Evolutionary conservation across 2,888 invertebrate species (phyloP), one percentile per base, ranked within the genome.

Genomic region (Crepidodera aurea): DNA sequence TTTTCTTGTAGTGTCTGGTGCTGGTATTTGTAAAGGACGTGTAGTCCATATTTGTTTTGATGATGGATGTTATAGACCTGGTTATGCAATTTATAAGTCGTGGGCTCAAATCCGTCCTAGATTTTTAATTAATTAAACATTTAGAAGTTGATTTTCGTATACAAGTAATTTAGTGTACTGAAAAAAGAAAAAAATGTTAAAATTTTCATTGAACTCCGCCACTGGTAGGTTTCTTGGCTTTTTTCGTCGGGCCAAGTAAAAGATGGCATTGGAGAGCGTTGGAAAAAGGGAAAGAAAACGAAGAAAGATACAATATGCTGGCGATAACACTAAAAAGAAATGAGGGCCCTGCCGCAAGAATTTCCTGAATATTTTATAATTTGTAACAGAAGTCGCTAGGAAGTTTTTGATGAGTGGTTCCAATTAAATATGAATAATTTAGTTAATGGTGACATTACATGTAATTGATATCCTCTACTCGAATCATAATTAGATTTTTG

Each of bases 361-460:
- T 73, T 74, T 74, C 72, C 65, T 79, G 79, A 79, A 80, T 80
- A 80, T 80, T 80, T 80, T 77, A 78, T 77, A 78, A 77, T 78
- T 78, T 76, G 79, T 75, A 79, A 79, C 79, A 79, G 79, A 79
- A 79, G 79, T 80, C 79, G 79, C 78, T 78, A 29, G 39, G 27
- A 80, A 79, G 76, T 81, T 81, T 80, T 79, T 79, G 79, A 80
- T 80, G 79, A 77, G 78, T 76, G 73, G 73, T 70, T 73, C 79
- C 80, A 80, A 80, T 80, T 80, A 80, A 78, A 80, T 77, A 73
- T 80, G 79, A 80, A 80, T 80, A 80, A 80, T 80, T 80, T 76
- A 80, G 78, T 78, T 78, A 78, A 79, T 78, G 79, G 75, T 72
- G 77, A 77, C 79, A 79, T 79, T 78, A 78, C 72, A 62, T 75